phyloP scores from a whole-genome alignment of 1,140 invertebrate species.

The Leptinotarsa defecta region DNA sequence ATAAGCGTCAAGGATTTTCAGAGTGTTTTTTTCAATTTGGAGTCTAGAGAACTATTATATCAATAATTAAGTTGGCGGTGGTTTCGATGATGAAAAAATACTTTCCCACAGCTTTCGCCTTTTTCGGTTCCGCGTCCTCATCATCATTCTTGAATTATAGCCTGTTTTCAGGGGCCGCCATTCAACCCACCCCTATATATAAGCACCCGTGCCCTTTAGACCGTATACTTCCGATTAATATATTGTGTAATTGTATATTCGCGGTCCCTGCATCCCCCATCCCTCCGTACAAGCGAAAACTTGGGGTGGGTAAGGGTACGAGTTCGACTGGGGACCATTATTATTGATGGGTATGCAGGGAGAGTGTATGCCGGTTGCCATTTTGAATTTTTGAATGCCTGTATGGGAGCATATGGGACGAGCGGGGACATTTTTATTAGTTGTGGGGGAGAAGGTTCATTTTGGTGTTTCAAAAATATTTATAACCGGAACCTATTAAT shows the following conservation, averaged over 20 bases:
- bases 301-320: constrained; percentile 8
- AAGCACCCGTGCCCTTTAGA: neutral
- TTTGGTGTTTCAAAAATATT: too few species aligned
- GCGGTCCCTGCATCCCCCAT: neutral
- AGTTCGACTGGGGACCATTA: neutral
- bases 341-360: neutral
- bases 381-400: neutral
- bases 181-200: constrained; percentile 8
- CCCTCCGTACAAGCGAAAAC: constrained; percentile 10
- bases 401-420: neutral
- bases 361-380: neutral
- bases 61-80: too few species aligned
- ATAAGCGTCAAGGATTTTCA: too few species aligned
- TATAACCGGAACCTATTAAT: too few species aligned
- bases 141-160: constrained; percentile 3
- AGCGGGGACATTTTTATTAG: neutral
- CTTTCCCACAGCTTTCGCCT: neutral
- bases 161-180: neutral
- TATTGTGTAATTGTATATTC: constrained; percentile 16
- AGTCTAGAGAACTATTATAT: too few species aligned
- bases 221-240: constrained; percentile 16
- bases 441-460: neutral
- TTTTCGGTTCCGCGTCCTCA: neutral
- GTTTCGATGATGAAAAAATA: too few species aligned
- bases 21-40: too few species aligned